These are phyloP conservation scores for Lydus trimaculatus DNA, from an alignment of 2,888 invertebrate genomes.

Conservation along the genomic window DNA sequence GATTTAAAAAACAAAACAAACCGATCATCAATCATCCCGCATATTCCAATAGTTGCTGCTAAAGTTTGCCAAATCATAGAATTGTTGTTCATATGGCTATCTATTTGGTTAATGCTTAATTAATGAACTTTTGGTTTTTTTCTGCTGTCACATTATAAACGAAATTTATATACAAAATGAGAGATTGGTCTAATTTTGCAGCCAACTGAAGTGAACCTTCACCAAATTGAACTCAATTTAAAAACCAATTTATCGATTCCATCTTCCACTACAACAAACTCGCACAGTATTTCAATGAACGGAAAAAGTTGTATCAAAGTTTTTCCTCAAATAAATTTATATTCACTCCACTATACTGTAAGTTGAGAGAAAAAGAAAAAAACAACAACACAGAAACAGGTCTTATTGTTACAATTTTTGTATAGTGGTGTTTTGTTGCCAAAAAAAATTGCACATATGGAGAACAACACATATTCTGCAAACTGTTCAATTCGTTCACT, in stretches of 20 bases:
- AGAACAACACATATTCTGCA: not conserved
- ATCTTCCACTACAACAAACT: slow-evolving; percentile 8
- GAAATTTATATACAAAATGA: slow-evolving; percentile 3
- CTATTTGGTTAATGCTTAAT: not conserved
- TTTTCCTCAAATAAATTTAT: slow-evolving; percentile 2
- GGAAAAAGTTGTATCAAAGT: slow-evolving; percentile 3
- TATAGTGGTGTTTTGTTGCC: not conserved
- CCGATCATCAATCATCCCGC: not conserved
- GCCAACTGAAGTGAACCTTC: slow-evolving; percentile 6
- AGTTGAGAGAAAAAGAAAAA: too few relatives aligned
- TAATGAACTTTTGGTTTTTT: not conserved
- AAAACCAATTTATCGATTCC: slow-evolving; percentile 11
- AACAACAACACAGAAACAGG: too few relatives aligned
- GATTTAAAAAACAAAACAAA: not conserved
- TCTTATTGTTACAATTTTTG: slow-evolving; percentile 1
- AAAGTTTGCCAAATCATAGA: not conserved
- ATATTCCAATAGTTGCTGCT: not conserved
- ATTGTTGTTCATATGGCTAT: too few relatives aligned
- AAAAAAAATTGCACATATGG: not conserved
- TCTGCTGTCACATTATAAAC: not conserved
- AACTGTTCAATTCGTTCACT: not conserved
- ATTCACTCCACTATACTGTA: not conserved
- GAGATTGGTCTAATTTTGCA: slow-evolving; percentile 9
- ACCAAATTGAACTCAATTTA: slow-evolving; percentile 10
- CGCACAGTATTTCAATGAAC: slow-evolving; percentile 7